Base-by-base conservation (phyloP, 2,113 vertebrate genomes). In the Gymnorhina tibicen region DNA sequence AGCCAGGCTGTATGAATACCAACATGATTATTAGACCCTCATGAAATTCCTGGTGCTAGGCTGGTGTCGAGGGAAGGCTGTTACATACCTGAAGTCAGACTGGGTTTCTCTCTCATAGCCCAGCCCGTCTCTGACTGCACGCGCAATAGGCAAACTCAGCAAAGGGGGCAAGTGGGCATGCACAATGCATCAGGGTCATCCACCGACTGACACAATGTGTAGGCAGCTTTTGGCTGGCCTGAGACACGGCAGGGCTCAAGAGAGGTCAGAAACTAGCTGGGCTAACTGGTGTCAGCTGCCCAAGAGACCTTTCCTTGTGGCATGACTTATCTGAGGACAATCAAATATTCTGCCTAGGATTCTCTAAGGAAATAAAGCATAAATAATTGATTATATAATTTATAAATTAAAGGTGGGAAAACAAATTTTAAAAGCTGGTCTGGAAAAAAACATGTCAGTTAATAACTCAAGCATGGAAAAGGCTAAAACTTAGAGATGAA, bases 331-430 rank as follows among this genome's bases (percentile, higher is more conserved):
- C 60, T 87, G 91, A 95, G 85, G 91, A 91, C 96, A 94, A 96
- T 96, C 95, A 97, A 79, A 89, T 89, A 95, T 69, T 86, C 95
- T 70, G 55, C 81, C 92, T 93, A 89, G 86, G 80, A 94, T 83
- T 97, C 96, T 85, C 87, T 79, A 85, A 97, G 98, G 97, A 97
- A 97, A 97, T 77, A 92, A 96, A 26, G 74, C 72, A 94, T 97
- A 95, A 95, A 97, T 97, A 98, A 97, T 97, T 95, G 80, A 97
- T 97, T 89, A 85, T 92, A 95, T 95, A 5, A 95, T 97, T 97
- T 98, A 97, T 96, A 97, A 97, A 98, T 97, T 97, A 95, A 92
- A 84, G 82, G 82, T 96, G 94, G 78, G 70, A 95, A 96, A 97
- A 96, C 68, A 97, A 97, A 97, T 88, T 97, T 91, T 47, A 96